Evolutionary conservation across 2,888 invertebrate species (phyloP).

Genomic region (Malacosoma neustria): DNA sequence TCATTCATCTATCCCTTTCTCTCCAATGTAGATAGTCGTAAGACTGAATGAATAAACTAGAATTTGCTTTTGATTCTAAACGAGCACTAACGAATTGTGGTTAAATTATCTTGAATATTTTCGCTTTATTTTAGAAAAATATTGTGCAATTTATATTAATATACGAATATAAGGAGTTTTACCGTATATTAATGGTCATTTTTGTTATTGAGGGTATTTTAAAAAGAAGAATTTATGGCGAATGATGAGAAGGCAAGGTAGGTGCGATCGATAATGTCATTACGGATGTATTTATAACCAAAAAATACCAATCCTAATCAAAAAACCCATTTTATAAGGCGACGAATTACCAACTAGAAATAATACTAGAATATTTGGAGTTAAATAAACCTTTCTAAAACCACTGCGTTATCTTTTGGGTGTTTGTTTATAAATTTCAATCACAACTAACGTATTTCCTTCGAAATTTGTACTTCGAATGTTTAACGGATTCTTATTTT

Average conservation of each 20-base stretch:
- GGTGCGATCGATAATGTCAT: slow-evolving; percentile 67
- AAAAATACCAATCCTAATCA: slow-evolving; percentile 15
- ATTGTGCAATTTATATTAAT: slow-evolving; percentile 40
- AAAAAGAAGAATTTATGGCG: slow-evolving; percentile 37
- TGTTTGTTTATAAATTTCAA: slow-evolving; percentile 10
- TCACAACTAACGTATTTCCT: slow-evolving; percentile 54
- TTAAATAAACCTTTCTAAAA: no score
- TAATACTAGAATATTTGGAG: no score
- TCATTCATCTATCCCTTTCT: slow-evolving; percentile 35
- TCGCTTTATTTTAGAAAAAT: slow-evolving; percentile 44
- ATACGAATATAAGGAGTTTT: slow-evolving; percentile 20
- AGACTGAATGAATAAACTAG: slow-evolving; percentile 27
- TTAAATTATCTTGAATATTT: slow-evolving; percentile 42
- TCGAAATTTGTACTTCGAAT: slow-evolving; percentile 70
- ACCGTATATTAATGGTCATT: slow-evolving; percentile 24
- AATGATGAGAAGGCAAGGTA: slow-evolving; percentile 58
- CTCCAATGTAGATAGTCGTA: slow-evolving; percentile 4
- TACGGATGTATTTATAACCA: slow-evolving; percentile 36
- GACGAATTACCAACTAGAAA: no score
- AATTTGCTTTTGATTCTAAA: slow-evolving; percentile 60
- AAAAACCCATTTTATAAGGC: background rate
- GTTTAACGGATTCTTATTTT: slow-evolving; percentile 64
- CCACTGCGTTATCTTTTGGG: no score
- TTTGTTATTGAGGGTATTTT: slow-evolving; percentile 12
- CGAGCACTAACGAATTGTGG: slow-evolving; percentile 70